A percentile compares a stretch with the other conserved stretches of the same genome.
phyloP scores from a whole-genome alignment of 2,888 invertebrate species.

The Eretmocerus hayati region DNA sequence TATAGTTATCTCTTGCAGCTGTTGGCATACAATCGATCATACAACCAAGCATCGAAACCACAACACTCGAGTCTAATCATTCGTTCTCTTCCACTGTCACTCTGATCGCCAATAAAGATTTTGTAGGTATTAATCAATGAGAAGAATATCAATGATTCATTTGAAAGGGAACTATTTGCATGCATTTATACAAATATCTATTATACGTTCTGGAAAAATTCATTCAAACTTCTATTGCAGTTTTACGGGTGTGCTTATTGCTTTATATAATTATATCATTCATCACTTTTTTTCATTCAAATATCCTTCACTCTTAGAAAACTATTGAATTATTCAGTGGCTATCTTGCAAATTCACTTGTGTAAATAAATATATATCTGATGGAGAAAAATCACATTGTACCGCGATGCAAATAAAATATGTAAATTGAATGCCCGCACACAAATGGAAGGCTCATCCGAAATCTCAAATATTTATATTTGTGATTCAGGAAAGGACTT shows the following conservation, averaged over 20 bases:
- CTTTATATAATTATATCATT: constrained; percentile 13
- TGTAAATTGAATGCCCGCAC: constrained; percentile 3
- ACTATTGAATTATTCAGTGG: constrained; percentile 15
- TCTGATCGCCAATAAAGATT: constrained; percentile 2
- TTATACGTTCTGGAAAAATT: constrained; percentile 4
- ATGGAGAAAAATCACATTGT: constrained; percentile 16
- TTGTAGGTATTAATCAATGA: constrained; percentile 7
- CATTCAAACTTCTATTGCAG: constrained; percentile 14
- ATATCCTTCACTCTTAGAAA: constrained; percentile 3
- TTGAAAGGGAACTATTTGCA: no score
- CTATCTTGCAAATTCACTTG: constrained; percentile 11
- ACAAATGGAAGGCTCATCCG: not conserved
- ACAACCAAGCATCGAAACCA: constrained; percentile 15
- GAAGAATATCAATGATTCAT: no score
- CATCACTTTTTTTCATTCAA: not conserved
- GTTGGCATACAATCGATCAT: constrained; percentile 14
- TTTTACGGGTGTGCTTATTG: constrained; percentile 2
- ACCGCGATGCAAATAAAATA: constrained; percentile 19
- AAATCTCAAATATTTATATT: not conserved
- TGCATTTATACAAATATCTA: constrained; percentile 4
- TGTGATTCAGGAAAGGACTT: not conserved
- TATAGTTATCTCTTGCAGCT: constrained; percentile 16
- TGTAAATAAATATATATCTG: constrained; percentile 7
- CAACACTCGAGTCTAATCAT: no score
- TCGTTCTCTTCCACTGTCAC: no score